Base-by-base conservation (phyloP, 2,797 vertebrate genomes). In the Parotocinclus haroldoi region DNA sequence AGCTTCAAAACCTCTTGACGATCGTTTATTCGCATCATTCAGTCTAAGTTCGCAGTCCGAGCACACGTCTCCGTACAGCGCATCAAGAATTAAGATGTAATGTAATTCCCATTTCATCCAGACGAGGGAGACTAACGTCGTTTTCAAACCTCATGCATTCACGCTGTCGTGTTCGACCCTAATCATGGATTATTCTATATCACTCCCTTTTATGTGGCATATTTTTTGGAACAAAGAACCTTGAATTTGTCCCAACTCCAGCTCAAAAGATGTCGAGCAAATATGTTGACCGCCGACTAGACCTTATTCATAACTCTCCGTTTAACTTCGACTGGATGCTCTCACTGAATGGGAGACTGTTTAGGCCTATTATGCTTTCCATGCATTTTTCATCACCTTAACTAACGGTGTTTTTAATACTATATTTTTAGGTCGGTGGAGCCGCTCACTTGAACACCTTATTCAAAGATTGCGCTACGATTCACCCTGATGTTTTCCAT, bases 71-170 rank as follows among this genome's bases (percentile, higher is more conserved):
- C 27, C 27, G 5, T 27, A 5, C 27, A 27, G 27, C 2, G 27
- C 27, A 27, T 27, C 27, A 27, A 16, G 50, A 38, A 13, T 10
- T n/a, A 40, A 36, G 39, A 42, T 39, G 4, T 4, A 27, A 0
- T 89, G 88, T 74, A 84, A 58, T 89, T 78, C 84, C 82, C 50
- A 0, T 10, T 1, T 54, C 76, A 79, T 82, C 90, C 90, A 89
- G 85, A 83, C 58, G 89, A 84, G 87, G 88, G 88, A 78, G 79
- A 83, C 81, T 84, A 27, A 27, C 27, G 56, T 51, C n/a, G 50
- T 64, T 52, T 58, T n/a, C 10, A n/a, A 37, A 14, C 44, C 19
- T 49, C 46, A 13, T 45, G 12, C 18, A 53, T 51, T 19, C 39
- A 12, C 14, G 12, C 3, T 39, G 16, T 42, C 2, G 17, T 27